Base-by-base conservation (phyloP, 2,797 vertebrate species). In the Knipowitschia caucasica region DNA sequence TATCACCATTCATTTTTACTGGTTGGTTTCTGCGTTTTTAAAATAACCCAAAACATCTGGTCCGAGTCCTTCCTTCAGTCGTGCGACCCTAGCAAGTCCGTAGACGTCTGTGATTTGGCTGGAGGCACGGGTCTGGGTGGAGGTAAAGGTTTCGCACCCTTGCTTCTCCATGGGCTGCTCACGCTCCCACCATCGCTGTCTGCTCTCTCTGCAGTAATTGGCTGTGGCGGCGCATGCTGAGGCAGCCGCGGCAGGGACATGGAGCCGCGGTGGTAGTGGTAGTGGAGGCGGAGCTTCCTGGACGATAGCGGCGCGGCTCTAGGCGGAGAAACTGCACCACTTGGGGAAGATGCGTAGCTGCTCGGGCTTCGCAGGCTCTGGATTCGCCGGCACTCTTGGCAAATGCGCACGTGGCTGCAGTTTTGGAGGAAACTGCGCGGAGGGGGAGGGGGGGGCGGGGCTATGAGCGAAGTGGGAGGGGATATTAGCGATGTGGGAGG, bases 311-410 rank as follows among this genome's bases (percentile, higher is more conserved):
- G n/a, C n/a, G n/a, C n/a, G n/a, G n/a, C n/a, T n/a, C n/a, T n/a
- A n/a, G n/a, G n/a, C n/a, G n/a, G n/a, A n/a, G n/a, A n/a, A n/a
- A n/a, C n/a, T n/a, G n/a, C n/a, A n/a, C n/a, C n/a, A n/a, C n/a
- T n/a, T n/a, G n/a, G n/a, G n/a, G 35, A 78, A 66, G 0, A 75
- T 63, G 24, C 73, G 73, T 6, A 72, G 0, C 77, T 71, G 2
- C 79, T 56, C 0, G 83, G 66, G 45, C n/a, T n/a, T n/a, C 76
- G 85, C 64, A 94, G 84, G 51, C 89, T 91, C 86, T 94, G 93
- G 77, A 94, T 94, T 44, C 93, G 86, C 53, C 94, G 82, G 73
- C 94, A 94, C 86, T 95, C 94, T 71, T 94, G 94, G 79, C 94
- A 94, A 72, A 94, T 92, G n/a, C 93, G 90, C 53, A 95, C 90